A percentile compares a stretch with the other conserved stretches of the same genome.
phyloP scores from a whole-genome alignment of 2,888 invertebrate genomes.

The Julus scanicus region DNA sequence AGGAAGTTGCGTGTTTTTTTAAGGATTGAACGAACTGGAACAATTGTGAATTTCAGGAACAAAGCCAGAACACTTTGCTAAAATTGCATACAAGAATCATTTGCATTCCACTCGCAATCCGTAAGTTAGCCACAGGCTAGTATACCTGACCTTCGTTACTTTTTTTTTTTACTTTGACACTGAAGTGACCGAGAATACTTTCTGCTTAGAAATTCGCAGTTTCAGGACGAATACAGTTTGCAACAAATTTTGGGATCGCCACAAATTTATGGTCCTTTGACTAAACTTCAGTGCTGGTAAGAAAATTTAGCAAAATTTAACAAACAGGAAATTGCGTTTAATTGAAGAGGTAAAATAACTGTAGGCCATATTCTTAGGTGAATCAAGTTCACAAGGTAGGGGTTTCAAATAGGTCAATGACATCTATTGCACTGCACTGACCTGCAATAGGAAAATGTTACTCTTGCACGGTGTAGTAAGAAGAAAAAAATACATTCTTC shows the following conservation, averaged over 20 bases:
- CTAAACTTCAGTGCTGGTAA: constrained; percentile 93
- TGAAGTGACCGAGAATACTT: constrained; percentile 51
- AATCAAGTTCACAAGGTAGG: neutral
- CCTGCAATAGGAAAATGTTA: neutral
- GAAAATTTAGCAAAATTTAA: constrained; percentile 50
- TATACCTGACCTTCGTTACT: neutral
- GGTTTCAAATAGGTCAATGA: neutral
- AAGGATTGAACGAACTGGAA: neutral
- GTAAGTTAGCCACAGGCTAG: constrained; percentile 67
- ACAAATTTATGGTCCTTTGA: constrained; percentile 89
- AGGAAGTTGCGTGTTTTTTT: neutral
- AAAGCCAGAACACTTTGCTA: constrained; percentile 91
- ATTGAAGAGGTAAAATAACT: neutral
- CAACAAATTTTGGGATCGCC: constrained; percentile 91
- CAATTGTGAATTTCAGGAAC: constrained; percentile 71
- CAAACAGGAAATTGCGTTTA: neutral
- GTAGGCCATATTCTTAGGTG: neutral
- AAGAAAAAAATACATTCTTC: too few relatives aligned
- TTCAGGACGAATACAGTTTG: constrained; percentile 88
- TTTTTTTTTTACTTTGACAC: constrained; percentile 1
- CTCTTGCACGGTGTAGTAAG: neutral
- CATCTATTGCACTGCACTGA: neutral
- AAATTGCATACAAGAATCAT: constrained; percentile 98
- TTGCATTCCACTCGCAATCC: constrained; percentile 97
- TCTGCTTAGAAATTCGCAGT: constrained; percentile 83